Conservation (phyloP, 1,140 invertebrate genomes). For the Penaeus vannamei region DNA sequence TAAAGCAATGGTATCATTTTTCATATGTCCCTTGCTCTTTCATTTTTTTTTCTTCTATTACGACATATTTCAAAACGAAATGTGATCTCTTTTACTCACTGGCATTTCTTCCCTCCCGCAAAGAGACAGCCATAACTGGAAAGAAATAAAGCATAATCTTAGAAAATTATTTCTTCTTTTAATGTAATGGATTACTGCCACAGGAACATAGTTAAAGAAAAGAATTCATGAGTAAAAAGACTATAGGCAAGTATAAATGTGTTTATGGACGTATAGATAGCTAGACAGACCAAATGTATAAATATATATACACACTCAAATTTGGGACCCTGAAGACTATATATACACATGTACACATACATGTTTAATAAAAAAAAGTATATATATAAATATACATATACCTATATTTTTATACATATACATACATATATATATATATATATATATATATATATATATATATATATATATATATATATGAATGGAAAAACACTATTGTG, state of each 20-base stretch:
- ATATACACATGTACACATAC: neutral
- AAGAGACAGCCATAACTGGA: slow-evolving; percentile 57
- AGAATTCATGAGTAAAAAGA: too few species aligned
- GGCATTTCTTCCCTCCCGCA: slow-evolving; percentile 56
- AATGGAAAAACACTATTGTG: too few species aligned
- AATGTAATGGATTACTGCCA: neutral
- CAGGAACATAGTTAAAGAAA: too few species aligned
- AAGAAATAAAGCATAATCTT: slow-evolving; percentile 41
- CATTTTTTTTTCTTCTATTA: too few species aligned
- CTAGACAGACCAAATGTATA: too few species aligned
- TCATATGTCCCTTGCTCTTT: too few species aligned
- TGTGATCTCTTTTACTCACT: slow-evolving; percentile 23
- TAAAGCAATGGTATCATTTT: slow-evolving; percentile 52
- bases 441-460: slow-evolving; percentile 24
- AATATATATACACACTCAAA: too few species aligned
- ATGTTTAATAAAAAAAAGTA: neutral
- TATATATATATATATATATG: slow-evolving; percentile 27
- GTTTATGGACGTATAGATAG: too few species aligned
- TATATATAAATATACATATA: too few species aligned
- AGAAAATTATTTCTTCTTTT: neutral
- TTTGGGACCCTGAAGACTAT: too few species aligned
- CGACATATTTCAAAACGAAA: neutral
- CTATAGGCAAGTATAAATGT: neutral
- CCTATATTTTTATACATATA: neutral
- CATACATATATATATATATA: slow-evolving; percentile 23